Percentiles rank a stretch among this genome's conserved stretches.
Evolutionary conservation across 2,888 invertebrate species (phyloP).

Genomic region (Polydesmus complanatus): DNA sequence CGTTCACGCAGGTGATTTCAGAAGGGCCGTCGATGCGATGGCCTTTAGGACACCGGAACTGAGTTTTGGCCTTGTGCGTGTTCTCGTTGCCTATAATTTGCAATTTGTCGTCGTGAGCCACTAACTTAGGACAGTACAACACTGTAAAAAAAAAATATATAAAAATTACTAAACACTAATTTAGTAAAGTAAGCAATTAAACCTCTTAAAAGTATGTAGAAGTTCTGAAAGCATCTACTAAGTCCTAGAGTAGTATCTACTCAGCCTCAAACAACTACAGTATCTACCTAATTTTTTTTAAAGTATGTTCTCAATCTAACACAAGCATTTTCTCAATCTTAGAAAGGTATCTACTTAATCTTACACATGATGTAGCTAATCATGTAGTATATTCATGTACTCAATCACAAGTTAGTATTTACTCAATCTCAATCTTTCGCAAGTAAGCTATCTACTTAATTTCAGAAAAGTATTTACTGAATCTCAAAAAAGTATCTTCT

Average conservation of each 20-base stretch:
- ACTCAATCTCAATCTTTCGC: too few relatives aligned
- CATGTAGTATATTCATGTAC: too few relatives aligned
- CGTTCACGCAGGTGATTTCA: constrained; percentile 62
- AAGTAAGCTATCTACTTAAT: too few relatives aligned
- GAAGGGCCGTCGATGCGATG: constrained; percentile 60
- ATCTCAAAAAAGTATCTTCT: too few relatives aligned
- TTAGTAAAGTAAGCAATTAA: background rate
- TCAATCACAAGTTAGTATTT: too few relatives aligned
- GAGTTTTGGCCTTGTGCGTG: constrained; percentile 61
- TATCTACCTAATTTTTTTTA: too few relatives aligned
- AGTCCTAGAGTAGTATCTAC: background rate
- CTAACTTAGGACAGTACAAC: constrained; percentile 57
- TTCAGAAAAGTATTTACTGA: too few relatives aligned
- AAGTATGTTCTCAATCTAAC: too few relatives aligned
- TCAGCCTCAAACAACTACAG: background rate
- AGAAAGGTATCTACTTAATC: too few relatives aligned
- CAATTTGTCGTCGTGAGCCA: constrained; percentile 53
- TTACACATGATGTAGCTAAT: too few relatives aligned
- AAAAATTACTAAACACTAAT: background rate
- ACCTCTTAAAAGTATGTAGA: background rate
- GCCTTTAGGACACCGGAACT: constrained; percentile 73
- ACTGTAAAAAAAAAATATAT: constrained; percentile 18
- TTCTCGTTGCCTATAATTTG: constrained; percentile 64
- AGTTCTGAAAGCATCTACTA: background rate
- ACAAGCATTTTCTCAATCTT: too few relatives aligned